A percentile compares a stretch with the other conserved stretches of the same genome.
Conservation (phyloP, 2,113 vertebrate species). For the Anthoscopus minutus region DNA sequence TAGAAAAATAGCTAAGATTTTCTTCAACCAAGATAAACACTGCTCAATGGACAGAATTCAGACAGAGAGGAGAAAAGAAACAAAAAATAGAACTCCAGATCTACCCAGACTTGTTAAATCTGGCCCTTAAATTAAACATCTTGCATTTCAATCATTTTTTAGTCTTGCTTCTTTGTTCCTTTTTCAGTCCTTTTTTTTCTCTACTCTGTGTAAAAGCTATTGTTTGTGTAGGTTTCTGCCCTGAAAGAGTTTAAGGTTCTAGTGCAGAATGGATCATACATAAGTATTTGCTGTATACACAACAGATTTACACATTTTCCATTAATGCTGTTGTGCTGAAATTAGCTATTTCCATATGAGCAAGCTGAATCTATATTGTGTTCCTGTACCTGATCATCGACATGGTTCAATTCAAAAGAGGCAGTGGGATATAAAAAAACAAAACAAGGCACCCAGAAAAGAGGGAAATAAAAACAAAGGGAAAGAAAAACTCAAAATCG, state of each 20-base stretch:
- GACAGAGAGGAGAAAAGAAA: background rate
- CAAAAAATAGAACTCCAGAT: background rate
- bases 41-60: background rate
- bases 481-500: background rate
- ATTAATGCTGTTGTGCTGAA: background rate
- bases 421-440: background rate
- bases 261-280: background rate
- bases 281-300: background rate
- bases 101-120: background rate
- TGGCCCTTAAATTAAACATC: background rate
- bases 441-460: background rate
- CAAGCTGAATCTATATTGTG: background rate
- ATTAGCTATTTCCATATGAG: background rate
- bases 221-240: background rate
- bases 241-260: background rate
- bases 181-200: background rate
- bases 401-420: background rate
- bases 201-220: background rate
- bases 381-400: background rate
- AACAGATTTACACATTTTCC: background rate
- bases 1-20: background rate
- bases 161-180: background rate
- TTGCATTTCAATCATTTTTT: background rate
- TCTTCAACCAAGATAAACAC: background rate
- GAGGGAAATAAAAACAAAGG: background rate